phyloP scores from a whole-genome alignment of 2,888 invertebrate species.

The Conops quadrifasciatus region DNA sequence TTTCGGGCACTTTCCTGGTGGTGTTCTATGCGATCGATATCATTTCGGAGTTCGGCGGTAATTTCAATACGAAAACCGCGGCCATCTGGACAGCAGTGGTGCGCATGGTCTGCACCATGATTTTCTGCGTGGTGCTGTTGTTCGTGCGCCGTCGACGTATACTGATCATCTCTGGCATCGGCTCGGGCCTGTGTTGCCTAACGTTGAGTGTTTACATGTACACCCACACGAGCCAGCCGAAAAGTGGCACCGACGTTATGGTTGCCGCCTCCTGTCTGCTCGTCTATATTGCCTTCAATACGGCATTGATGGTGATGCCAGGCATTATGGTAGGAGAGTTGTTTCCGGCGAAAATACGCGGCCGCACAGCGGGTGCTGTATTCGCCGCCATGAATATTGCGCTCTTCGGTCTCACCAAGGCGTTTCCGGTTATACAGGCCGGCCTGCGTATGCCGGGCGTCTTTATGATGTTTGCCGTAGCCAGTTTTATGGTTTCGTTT shows the following conservation, averaged over 20 bases:
- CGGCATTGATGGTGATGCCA: conserved; percentile 78
- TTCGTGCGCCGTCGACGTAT: conserved; percentile 73
- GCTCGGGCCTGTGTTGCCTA: conserved; percentile 73
- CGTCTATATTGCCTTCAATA: conserved; percentile 78
- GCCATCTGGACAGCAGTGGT: conserved; percentile 77
- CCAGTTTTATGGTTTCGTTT: conserved; percentile 71
- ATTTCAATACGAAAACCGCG: conserved; percentile 67
- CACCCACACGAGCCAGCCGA: conserved; percentile 55
- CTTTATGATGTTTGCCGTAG: conserved; percentile 75
- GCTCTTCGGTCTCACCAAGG: conserved; percentile 75
- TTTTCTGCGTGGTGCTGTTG: conserved; percentile 74
- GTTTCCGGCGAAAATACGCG: conserved; percentile 77
- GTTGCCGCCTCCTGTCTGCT: conserved; percentile 67
- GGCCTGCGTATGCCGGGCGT: conserved; percentile 73
- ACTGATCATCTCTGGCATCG: conserved; percentile 73
- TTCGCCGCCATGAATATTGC: conserved; percentile 77
- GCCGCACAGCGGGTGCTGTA: conserved; percentile 77
- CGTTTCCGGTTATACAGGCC: conserved; percentile 72
- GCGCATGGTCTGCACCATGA: conserved; percentile 71
- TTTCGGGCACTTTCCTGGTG: conserved; percentile 79
- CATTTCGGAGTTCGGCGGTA: conserved; percentile 69
- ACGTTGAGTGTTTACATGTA: conserved; percentile 69
- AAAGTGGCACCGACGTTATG: conserved; percentile 53
- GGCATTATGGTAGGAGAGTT: conserved; percentile 80
- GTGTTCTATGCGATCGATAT: conserved; percentile 83